Evolutionary conservation across 2,888 invertebrate species (phyloP).

Genomic region (Argyra leucocephala): DNA sequence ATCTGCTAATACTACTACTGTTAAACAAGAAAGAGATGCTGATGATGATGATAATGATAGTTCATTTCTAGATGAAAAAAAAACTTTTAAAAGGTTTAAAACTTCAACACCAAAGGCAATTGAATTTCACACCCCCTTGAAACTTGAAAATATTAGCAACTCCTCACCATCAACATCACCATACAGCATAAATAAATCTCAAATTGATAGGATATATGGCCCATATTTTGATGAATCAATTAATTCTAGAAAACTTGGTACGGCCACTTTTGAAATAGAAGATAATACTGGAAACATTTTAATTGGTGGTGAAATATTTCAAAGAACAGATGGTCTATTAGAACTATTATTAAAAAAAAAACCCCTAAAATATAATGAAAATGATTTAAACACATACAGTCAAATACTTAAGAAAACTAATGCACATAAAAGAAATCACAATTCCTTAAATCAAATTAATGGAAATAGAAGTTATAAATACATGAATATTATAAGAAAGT

Average conservation of each 20-base stretch:
- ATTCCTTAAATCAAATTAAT: not conserved
- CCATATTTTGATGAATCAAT: not conserved
- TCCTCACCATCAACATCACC: not conserved
- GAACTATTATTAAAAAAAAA: not conserved
- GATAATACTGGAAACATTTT: not conserved
- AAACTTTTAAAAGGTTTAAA: not conserved
- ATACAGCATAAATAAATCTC: not conserved
- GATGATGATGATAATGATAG: no score
- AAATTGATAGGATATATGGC: not conserved
- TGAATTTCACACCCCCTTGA: no score
- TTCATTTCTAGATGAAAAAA: not conserved
- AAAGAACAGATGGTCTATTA: not conserved
- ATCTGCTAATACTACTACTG: not conserved
- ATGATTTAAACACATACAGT: not conserved
- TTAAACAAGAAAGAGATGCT: no score
- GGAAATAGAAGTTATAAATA: conserved; percentile 4
- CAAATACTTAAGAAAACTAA: not conserved
- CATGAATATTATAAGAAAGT: no score
- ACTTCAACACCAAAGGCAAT: no score
- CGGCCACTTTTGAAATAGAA: not conserved
- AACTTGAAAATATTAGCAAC: not conserved
- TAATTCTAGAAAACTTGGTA: not conserved
- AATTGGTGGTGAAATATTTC: not conserved
- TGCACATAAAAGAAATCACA: not conserved
- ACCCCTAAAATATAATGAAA: not conserved